Evolutionary conservation across 2,888 invertebrate genomes (phyloP), one percentile per base, ranked within the genome.

Genomic region (Hoplodrina blanda): DNA sequence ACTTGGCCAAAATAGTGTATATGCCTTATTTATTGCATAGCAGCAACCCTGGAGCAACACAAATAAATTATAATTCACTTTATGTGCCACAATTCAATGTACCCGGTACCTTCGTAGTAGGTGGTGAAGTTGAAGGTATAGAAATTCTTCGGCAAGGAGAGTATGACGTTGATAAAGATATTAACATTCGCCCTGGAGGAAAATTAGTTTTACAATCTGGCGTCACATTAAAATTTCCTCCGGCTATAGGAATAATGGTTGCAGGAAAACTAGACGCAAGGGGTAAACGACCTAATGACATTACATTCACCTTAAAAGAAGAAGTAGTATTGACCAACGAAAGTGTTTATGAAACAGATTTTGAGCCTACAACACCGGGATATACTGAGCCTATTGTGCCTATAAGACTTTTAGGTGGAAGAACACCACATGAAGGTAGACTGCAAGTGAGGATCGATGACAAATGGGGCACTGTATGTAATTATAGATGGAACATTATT

Each of bases 401-500:
- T 0, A 97, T 99, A 8, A 96, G 99, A 78, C 95, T 99, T 49
- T 96, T 98, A 1, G 98, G 98, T 25, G 99, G 99, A 0, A 96
- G 97, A 76, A 97, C 97, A 2, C 97, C 97, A 63, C 97, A 97
- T 52, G 99, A 99, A 95, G 99, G 99, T 0, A 96, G 99, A 81
- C 91, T 99, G 50, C 98, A 98, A 96, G 97, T 99, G 0, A 97
- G 97, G 86, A 96, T 99, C 11, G 97, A 98, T 72, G 98, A 98
- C 0, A 97, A 97, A 90, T 99, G 99, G 99, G 99, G 99, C 49
- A 99, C 99, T 0, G 98, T 99, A 0, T 99, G 99, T 90, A 98
- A 98, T 93, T 98, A 99, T 90, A 98, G 98, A 57, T 99, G 99
- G 99, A 99, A 98, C 56, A 97, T 98, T 25, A 96, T 97, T 55